phyloP scores from a whole-genome alignment of 2,888 invertebrate genomes.

The Nowickia ferox region DNA sequence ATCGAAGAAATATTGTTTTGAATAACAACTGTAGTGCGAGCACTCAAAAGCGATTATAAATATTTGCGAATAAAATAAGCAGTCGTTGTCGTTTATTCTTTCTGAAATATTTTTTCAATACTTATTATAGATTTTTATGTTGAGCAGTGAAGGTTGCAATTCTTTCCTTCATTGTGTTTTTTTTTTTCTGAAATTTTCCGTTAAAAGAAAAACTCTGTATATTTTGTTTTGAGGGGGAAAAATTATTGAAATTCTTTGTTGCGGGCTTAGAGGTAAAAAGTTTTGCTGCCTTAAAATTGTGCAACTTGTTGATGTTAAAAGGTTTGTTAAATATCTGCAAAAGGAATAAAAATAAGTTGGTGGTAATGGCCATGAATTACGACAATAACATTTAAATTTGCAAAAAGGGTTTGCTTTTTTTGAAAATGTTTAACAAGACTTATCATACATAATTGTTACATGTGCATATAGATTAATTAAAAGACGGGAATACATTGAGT shows the following conservation, averaged over 20 bases:
- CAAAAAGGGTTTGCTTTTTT: not conserved
- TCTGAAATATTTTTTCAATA: constrained; percentile 11
- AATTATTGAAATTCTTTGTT: constrained; percentile 26
- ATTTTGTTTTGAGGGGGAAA: not conserved
- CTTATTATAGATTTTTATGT: constrained; percentile 4
- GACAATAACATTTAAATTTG: not conserved
- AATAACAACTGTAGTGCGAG: not conserved
- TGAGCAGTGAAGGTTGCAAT: not conserved
- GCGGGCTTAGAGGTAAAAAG: constrained; percentile 11
- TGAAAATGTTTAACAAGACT: not conserved
- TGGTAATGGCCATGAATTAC: too few species aligned
- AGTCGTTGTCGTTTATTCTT: not conserved
- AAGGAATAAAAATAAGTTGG: not conserved
- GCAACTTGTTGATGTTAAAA: constrained; percentile 27
- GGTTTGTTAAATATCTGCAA: constrained; percentile 34
- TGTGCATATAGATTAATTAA: constrained; percentile 15
- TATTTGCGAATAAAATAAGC: constrained; percentile 30
- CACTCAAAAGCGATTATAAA: constrained; percentile 1
- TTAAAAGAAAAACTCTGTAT: not conserved
- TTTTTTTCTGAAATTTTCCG: too few species aligned
- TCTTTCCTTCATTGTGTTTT: not conserved
- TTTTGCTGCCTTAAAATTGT: constrained; percentile 33
- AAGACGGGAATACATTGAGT: not conserved
- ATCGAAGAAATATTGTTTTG: too few species aligned
- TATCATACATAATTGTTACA: not conserved